Evolutionary conservation across 23 tunicate genomes (phyloP).

Genomic region (Trididemnum nubilum): DNA sequence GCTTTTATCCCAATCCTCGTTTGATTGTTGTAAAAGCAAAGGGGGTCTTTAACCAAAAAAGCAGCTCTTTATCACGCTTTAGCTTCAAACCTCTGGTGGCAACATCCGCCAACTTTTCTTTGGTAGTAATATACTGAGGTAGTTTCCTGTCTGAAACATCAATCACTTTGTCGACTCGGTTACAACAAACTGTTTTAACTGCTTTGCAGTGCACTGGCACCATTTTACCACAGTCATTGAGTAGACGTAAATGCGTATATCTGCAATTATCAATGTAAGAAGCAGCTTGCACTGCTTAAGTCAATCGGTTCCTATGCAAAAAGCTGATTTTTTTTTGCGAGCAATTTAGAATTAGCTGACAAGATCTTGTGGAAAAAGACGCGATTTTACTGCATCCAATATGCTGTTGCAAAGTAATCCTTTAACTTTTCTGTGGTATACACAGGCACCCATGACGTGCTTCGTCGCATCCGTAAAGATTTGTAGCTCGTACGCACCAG

Average conservation of each 20-base stretch:
- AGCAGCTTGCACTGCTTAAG: neutral
- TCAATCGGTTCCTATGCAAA: slow-evolving; percentile 11
- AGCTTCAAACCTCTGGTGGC: slow-evolving; percentile 2
- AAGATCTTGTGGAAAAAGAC: neutral
- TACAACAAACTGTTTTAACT: slow-evolving; percentile 19
- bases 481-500: neutral
- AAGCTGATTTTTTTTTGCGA: neutral
- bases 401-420: neutral
- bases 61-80: neutral
- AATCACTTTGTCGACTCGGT: slow-evolving; percentile 1
- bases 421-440: neutral
- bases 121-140: neutral
- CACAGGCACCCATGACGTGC: slow-evolving; percentile 10
- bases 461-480: slow-evolving; percentile 10
- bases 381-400: neutral
- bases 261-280: neutral
- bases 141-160: neutral
- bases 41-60: neutral
- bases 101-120: slow-evolving; percentile 5
- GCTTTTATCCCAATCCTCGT: neutral
- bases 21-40: neutral
- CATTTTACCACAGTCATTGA: slow-evolving; percentile 19
- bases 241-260: neutral
- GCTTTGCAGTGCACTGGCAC: slow-evolving; percentile 11
- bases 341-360: slow-evolving; percentile 6